Evolutionary conservation across 2,797 vertebrate species (phyloP).

Genomic region (Notoglanidium macrostoma): DNA sequence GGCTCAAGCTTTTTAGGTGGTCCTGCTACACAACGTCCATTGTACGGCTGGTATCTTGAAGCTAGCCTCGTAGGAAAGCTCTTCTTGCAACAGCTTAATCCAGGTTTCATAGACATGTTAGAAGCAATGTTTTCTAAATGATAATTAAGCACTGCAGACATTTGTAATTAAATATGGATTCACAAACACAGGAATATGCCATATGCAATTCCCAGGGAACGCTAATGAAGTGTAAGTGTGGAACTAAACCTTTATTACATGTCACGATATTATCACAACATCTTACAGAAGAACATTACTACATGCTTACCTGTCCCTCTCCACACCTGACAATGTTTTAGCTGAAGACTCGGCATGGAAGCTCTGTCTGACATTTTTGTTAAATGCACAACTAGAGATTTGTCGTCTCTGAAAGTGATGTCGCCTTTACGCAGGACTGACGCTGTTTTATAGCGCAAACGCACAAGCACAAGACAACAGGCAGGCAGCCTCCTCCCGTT

Average conservation of each 20-base stretch:
- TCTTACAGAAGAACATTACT: background rate
- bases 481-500: constrained; percentile 18
- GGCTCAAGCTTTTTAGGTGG: background rate
- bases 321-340: background rate
- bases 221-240: background rate
- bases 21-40: background rate
- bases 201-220: background rate
- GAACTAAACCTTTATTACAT: too few relatives aligned
- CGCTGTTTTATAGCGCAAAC: background rate
- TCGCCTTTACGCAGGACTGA: background rate
- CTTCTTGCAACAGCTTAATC: too few relatives aligned
- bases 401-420: background rate
- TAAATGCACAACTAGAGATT: background rate
- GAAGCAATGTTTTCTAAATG: background rate
- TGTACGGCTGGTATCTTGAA: background rate
- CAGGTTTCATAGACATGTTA: background rate
- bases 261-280: background rate
- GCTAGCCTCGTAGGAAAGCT: too few relatives aligned
- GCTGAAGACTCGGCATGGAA: background rate
- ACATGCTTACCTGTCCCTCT: background rate
- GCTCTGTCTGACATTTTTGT: constrained; percentile 16
- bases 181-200: background rate
- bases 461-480: background rate
- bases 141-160: background rate
- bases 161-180: background rate